Conservation (phyloP, 2,797 vertebrate species). For the Babyrousa celebensis region DNA sequence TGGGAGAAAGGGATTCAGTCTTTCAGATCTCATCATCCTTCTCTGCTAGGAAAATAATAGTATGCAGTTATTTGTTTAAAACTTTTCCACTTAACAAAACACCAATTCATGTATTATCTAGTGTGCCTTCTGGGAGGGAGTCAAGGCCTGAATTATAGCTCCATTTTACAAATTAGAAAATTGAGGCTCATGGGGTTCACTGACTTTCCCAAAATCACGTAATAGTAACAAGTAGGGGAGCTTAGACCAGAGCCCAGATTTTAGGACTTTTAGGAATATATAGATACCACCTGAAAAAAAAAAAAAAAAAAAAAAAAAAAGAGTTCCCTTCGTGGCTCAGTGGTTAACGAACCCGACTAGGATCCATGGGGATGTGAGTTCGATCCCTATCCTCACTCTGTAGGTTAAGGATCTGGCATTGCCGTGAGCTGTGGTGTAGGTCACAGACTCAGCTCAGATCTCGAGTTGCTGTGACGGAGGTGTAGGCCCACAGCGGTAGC, state of each 20-base stretch:
- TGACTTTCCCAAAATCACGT: background rate
- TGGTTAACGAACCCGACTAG: too few relatives aligned
- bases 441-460: too few relatives aligned
- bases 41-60: constrained; percentile 32
- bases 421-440: too few relatives aligned
- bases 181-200: background rate
- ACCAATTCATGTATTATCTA: background rate
- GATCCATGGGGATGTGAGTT: too few relatives aligned
- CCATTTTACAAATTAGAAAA: constrained; percentile 68
- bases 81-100: background rate
- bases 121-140: background rate
- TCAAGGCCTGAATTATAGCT: constrained; percentile 1
- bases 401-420: too few relatives aligned
- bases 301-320: too few relatives aligned
- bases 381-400: too few relatives aligned
- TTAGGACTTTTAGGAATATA: constrained; percentile 38
- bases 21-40: constrained; percentile 12
- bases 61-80: background rate
- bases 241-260: background rate
- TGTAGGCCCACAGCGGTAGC: too few relatives aligned
- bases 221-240: background rate
- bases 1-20: background rate
- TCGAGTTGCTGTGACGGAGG: too few relatives aligned
- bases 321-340: too few relatives aligned
- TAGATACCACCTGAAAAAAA: background rate